Evolutionary conservation across 2,113 vertebrate species (phyloP).

Genomic region (pig (Sus scrofa)): T2T-Sscrofa CM000814.6:22695501-22696000

Average conservation of each 20-base stretch:
- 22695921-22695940: too few relatives aligned
- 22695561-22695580: conserved; percentile 51
- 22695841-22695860: background rate
- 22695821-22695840: background rate
- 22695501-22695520: conserved; percentile 4
- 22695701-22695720: background rate
- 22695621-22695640: conserved; percentile 57
- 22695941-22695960: too few relatives aligned
- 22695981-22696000: too few relatives aligned
- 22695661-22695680: too few relatives aligned
- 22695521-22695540: conserved; percentile 41
- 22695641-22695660: too few relatives aligned
- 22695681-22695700: too few relatives aligned
- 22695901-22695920: too few relatives aligned
- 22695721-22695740: background rate
- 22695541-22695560: background rate
- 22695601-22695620: conserved; percentile 63
- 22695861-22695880: background rate
- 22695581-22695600: conserved; percentile 67
- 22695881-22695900: too few relatives aligned
- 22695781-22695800: background rate
- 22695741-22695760: background rate
- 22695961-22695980: too few relatives aligned
- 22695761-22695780: background rate
- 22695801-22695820: background rate